Evolutionary conservation across 2,113 vertebrate species (phyloP).

Genomic region (Scatophagus argus): DNA sequence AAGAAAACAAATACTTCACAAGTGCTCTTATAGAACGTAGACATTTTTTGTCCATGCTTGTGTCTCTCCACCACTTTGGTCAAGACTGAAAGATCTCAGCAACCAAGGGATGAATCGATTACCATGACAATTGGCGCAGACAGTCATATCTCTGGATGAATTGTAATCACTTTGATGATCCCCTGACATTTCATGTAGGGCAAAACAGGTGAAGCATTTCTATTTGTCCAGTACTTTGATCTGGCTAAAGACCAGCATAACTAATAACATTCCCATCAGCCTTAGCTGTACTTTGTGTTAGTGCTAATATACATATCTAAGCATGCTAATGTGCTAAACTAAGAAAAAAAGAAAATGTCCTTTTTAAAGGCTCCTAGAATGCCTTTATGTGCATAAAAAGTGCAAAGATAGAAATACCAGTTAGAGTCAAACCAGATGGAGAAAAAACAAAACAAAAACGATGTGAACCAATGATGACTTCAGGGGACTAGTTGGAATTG

Average conservation of each 20-base stretch:
- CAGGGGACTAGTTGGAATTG: not conserved
- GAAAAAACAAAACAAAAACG: not conserved
- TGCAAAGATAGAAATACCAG: not conserved
- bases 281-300: not conserved
- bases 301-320: not conserved
- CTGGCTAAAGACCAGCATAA: not conserved
- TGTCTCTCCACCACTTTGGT: not conserved
- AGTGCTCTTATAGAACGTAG: not conserved
- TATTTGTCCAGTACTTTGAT: not conserved
- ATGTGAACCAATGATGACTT: not conserved
- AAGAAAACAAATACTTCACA: not conserved
- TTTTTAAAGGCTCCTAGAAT: conserved; percentile 19
- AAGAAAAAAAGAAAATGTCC: not conserved
- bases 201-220: not conserved
- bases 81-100: not conserved
- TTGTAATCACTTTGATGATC: not conserved
- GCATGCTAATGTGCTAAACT: not conserved
- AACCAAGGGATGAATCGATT: not conserved
- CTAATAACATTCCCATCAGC: not conserved
- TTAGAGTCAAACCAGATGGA: not conserved
- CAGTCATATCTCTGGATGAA: not conserved
- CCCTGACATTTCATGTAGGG: not conserved
- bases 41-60: not conserved
- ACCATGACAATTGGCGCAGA: not conserved
- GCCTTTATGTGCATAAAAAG: not conserved